Base-by-base conservation (phyloP, 2,113 vertebrate genomes). In the Naja naja region DNA sequence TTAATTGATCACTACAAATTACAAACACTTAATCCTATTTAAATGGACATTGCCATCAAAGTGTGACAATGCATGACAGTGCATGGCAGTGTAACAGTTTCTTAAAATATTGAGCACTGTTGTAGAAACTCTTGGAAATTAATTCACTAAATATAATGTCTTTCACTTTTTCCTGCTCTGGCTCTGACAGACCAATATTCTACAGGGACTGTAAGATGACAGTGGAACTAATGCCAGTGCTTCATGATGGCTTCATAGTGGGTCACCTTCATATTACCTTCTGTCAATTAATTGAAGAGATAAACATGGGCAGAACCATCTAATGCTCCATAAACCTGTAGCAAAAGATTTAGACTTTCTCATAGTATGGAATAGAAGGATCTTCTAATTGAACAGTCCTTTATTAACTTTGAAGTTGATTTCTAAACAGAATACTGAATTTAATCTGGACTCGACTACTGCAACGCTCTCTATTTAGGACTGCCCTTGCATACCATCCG, bases 321-420 rank as follows among this genome's bases (percentile, higher is more conserved):
- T 45, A 12, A 47, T 49, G 8, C 34, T 54, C 8, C 5, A 49
- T 74, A 49, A 58, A 52, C 25, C 27, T 49, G 22, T 12, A 85
- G 45, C 43, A n/a, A 92, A 18, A 81, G 25, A 74, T 81, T 47
- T 89, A 52, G 87, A 91, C 89, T 89, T 89, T 89, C 85, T n/a
- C 20, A 22, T 47, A 56, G 53, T 53, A 89, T 85, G 39, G 52
- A 85, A 30, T 30, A 58, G 64, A 56, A 85, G 53, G 39, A 85
- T 85, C 52, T 56, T 92, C 64, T 89, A 53, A 20, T 58, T 89
- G 56, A 45, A 85, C 25, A 89, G 34, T 45, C 49, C 16, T 53
- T 74, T 56, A 52, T 22, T 60, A 74, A 92, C 34, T 87, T 87
- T 1, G 74, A n/a, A 90, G 43, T 0, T 53, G 89, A 95, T 54